A percentile compares a stretch with the other conserved stretches of the same genome.
These are phyloP conservation scores for Kryphioiulus occultus DNA, from an alignment of 2,888 invertebrate species.

Conservation along the genomic window DNA sequence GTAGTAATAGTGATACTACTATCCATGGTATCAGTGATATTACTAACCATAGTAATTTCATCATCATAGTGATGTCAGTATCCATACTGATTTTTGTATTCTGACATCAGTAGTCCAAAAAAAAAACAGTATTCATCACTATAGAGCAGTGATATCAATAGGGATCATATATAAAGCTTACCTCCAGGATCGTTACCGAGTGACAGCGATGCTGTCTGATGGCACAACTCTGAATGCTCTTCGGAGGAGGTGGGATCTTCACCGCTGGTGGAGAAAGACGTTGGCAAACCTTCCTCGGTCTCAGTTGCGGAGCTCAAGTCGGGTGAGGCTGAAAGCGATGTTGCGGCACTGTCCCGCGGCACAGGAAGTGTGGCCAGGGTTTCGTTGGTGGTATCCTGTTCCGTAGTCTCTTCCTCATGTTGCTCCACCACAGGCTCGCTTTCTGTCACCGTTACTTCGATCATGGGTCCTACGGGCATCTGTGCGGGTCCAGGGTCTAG, in stretches of 20 bases:
- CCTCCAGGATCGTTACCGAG: too few relatives aligned
- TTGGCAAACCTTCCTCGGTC: neutral
- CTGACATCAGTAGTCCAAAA: too few relatives aligned
- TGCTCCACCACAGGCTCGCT: neutral
- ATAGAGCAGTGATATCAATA: too few relatives aligned
- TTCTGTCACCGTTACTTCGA: neutral
- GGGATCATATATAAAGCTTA: too few relatives aligned
- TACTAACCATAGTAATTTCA: too few relatives aligned
- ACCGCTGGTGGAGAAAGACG: neutral
- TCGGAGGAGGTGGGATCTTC: neutral
- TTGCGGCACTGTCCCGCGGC: neutral
- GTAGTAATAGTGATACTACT: too few relatives aligned
- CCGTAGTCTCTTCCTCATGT: neutral
- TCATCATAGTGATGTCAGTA: too few relatives aligned
- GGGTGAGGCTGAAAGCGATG: neutral
- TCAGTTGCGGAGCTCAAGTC: conserved; percentile 43
- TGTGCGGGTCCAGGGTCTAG: neutral
- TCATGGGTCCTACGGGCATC: neutral
- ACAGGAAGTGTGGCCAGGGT: neutral
- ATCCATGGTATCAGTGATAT: too few relatives aligned
- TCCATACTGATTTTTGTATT: too few relatives aligned
- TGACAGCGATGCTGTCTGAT: neutral
- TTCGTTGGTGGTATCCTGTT: neutral
- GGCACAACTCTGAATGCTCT: conserved; percentile 12
- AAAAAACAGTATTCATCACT: too few relatives aligned